Percentiles rank a stretch among this genome's conserved stretches.
phyloP scores from a whole-genome alignment of 1,140 invertebrate genomes.

The Oncopeltus fasciatus region DNA sequence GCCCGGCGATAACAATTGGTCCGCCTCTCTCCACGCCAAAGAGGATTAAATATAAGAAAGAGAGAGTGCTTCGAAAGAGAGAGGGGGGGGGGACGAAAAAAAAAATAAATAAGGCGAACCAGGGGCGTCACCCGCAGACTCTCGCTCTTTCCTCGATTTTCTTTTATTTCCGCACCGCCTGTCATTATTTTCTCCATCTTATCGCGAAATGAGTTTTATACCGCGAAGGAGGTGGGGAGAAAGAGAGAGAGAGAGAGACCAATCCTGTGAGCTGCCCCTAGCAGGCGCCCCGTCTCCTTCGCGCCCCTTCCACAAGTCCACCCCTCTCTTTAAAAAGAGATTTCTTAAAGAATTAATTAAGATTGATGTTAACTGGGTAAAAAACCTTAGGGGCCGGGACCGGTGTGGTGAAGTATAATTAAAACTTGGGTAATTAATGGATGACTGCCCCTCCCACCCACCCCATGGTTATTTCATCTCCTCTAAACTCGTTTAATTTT shows the following conservation, averaged over 20 bases:
- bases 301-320: not conserved
- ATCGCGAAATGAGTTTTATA: slow-evolving; percentile 18
- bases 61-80: not conserved
- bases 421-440: slow-evolving; percentile 11
- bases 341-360: slow-evolving; percentile 18
- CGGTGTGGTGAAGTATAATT: slow-evolving; percentile 13
- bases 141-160: slow-evolving; percentile 6
- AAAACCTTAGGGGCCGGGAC: slow-evolving; percentile 3
- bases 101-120: not conserved
- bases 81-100: too few relatives aligned
- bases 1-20: slow-evolving; percentile 8
- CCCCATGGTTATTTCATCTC: slow-evolving; percentile 9
- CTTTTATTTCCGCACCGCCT: slow-evolving; percentile 15
- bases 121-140: slow-evolving; percentile 6
- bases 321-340: slow-evolving; percentile 11
- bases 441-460: not conserved
- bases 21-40: not conserved
- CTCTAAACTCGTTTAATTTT: slow-evolving; percentile 8
- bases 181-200: slow-evolving; percentile 14
- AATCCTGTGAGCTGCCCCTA: not conserved
- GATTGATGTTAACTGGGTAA: slow-evolving; percentile 15
- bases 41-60: slow-evolving; percentile 8
- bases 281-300: slow-evolving; percentile 1
- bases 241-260: not conserved
- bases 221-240: too few relatives aligned